Base-by-base conservation (phyloP, 2,113 vertebrate species). In the Carassius gibelio region DNA sequence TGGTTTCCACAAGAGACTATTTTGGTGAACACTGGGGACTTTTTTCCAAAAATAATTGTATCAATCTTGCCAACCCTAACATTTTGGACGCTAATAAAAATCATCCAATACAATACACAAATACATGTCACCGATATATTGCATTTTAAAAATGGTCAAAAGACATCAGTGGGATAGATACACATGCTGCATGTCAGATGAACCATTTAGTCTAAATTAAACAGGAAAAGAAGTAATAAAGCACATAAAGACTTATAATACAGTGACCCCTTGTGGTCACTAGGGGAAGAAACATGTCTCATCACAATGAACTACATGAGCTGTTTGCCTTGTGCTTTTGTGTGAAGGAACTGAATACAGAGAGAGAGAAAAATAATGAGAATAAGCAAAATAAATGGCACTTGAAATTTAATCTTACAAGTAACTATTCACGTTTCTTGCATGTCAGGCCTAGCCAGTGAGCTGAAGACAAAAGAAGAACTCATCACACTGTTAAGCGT, bases 401-500 rank as follows among this genome's bases (percentile, higher is more conserved):
- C 21, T 48, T 75, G n/a, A 75, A 75, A 75, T 50, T 1, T n/a
- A 50, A n/a, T 50, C 2, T 75, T 26, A 50, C n/a, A 5, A 23
- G n/a, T 75, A 57, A 77, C 23, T 30, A 36, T 34, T 77, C 8
- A 26, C 0, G 30, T 62, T 79, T 50, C 52, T 71, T 38, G 4
- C 84, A 4, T 85, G 81, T 52, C 84, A 94, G 94, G 93, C 75
- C 80, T 94, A 69, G 1, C 89, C 48, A 89, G 80, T 89, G 83
- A 89, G 4, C 90, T 94, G 13, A 80, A 83, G 48, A 91, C 15
- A 77, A 92, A 75, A 87, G 87, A 91, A 86, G 92, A 94, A 17
- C 86, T 94, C 21, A 85, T 83, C 82, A 94, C 92, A n/a, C 85
- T 95, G 64, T 81, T 95, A 78, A 50, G 88, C 34, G 92, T 94